A percentile compares a stretch with the other conserved stretches of the same genome.
phyloP scores from a whole-genome alignment of 1,140 invertebrate genomes.

The Luehdorfia chinensis region DNA sequence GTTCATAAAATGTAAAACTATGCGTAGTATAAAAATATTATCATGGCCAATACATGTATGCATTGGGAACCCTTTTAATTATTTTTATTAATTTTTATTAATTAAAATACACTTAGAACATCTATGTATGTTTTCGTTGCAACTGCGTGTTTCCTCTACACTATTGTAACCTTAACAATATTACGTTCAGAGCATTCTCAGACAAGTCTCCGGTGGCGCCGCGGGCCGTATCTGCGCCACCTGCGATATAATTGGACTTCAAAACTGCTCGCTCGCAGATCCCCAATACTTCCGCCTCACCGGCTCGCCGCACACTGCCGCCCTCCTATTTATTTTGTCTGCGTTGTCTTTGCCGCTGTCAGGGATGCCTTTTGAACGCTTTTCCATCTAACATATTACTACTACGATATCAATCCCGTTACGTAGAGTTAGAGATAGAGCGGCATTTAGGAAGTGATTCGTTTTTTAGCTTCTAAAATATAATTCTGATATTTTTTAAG shows the following conservation, averaged over 20 bases:
- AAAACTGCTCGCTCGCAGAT: constrained; percentile 65
- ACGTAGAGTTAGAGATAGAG: neutral
- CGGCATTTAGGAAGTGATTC: too few relatives aligned
- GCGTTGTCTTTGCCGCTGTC: constrained; percentile 68
- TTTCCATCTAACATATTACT: constrained; percentile 36
- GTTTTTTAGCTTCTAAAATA: too few relatives aligned
- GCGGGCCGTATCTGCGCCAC: constrained; percentile 34
- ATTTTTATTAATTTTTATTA: too few relatives aligned
- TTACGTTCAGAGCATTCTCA: neutral
- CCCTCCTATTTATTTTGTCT: constrained; percentile 73
- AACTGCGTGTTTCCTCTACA: too few relatives aligned
- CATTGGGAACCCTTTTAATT: too few relatives aligned
- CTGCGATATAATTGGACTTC: constrained; percentile 74
- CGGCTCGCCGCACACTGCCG: constrained; percentile 48
- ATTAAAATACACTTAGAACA: too few relatives aligned
- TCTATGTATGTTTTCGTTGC: too few relatives aligned
- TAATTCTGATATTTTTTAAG: too few relatives aligned
- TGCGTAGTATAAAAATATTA: too few relatives aligned
- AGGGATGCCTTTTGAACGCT: constrained; percentile 64
- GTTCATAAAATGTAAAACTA: too few relatives aligned
- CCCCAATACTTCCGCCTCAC: constrained; percentile 70
- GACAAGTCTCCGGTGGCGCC: constrained; percentile 19
- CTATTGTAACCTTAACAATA: too few relatives aligned
- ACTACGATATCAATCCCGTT: constrained; percentile 1
- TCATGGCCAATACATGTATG: too few relatives aligned